Conservation (phyloP, 2,113 vertebrate genomes). For the Amazona guildingii region DNA sequence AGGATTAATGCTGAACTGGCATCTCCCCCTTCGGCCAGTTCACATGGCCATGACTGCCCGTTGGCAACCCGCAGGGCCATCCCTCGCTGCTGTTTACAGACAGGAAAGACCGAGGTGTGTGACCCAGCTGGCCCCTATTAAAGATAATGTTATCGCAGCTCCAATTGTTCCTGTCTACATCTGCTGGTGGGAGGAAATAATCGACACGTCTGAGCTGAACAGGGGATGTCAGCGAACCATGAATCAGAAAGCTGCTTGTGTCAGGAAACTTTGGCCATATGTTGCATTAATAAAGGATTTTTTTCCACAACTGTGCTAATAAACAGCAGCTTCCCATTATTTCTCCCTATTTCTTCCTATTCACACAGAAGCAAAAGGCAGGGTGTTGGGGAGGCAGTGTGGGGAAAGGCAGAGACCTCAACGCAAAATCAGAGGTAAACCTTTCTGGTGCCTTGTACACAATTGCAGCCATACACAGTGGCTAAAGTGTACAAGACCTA, state of each 20-base stretch:
- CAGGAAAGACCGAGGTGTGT: background rate
- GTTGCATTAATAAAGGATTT: background rate
- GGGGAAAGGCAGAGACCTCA: background rate
- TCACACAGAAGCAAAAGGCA: background rate
- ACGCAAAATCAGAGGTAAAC: background rate
- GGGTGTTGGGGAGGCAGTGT: background rate
- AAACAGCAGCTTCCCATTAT: background rate
- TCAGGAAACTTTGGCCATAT: background rate
- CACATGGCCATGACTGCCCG: fast-evolving
- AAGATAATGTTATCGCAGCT: slow-evolving; percentile 25
- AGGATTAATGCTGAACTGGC: background rate
- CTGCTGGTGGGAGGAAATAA: slow-evolving; percentile 39
- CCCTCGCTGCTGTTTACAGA: background rate
- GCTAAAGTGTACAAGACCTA: fast-evolving
- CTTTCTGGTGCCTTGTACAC: fast-evolving
- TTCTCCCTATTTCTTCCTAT: background rate
- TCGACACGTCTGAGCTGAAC: background rate
- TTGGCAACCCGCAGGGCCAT: background rate
- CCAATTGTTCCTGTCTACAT: slow-evolving; percentile 12
- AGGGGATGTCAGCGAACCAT: background rate
- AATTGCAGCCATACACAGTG: background rate
- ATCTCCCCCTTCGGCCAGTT: background rate
- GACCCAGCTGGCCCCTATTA: background rate
- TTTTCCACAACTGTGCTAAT: background rate
- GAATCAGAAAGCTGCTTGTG: background rate